Conservation (phyloP, 2,113 vertebrate genomes). For the Hippopotamus amphibius region DNA sequence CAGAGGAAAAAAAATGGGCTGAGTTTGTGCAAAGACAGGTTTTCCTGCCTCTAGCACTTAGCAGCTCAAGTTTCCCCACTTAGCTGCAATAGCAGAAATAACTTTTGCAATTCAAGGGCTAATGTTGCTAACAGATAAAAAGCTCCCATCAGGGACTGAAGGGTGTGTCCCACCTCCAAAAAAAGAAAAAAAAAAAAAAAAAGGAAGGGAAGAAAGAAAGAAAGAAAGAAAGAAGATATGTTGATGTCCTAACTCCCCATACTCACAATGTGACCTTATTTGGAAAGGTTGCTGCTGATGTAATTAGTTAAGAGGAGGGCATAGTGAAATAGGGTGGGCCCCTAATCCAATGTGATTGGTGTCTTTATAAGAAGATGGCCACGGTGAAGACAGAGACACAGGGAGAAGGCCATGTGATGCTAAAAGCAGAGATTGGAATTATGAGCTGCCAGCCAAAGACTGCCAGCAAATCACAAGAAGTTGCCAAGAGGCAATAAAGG, state of each 20-base stretch:
- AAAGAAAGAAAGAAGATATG: too few species aligned
- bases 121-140: background rate
- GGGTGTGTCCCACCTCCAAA: background rate
- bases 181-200: background rate
- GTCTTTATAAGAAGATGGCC: background rate
- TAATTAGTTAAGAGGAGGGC: background rate
- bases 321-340: background rate
- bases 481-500: background rate
- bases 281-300: background rate
- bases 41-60: background rate
- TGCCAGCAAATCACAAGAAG: background rate
- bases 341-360: background rate
- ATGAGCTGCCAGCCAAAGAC: background rate
- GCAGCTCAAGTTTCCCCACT: background rate
- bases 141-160: background rate
- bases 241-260: background rate
- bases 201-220: background rate
- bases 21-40: background rate
- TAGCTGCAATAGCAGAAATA: background rate
- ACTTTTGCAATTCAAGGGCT: background rate
- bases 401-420: background rate
- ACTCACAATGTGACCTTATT: slow-evolving; percentile 13
- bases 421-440: background rate
- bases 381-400: background rate
- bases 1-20: background rate